A percentile compares a stretch with the other conserved stretches of the same genome.
These are phyloP conservation scores for Acromyrmex heyeri DNA, from an alignment of 1,140 invertebrate species.

Conservation along the genomic window DNA sequence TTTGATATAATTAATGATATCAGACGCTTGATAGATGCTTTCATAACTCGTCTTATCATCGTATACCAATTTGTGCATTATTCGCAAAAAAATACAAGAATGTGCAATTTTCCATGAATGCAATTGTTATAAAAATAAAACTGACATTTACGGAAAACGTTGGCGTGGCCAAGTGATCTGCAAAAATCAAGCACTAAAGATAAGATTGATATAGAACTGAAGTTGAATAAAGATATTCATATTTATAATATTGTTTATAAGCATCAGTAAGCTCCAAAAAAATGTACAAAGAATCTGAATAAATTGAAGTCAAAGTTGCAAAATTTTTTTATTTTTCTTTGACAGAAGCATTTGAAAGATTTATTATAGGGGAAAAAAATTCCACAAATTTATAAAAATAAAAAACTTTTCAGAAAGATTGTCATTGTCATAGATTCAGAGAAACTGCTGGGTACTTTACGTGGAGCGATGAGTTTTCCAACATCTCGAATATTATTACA, in stretches of 20 bases:
- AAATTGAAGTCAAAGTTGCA: conserved; percentile 39
- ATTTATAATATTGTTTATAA: conserved; percentile 6
- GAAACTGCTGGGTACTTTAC: no score
- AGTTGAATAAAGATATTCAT: conserved; percentile 27
- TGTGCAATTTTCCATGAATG: conserved; percentile 24
- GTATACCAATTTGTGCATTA: no score
- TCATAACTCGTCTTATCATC: no score
- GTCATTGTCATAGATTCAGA: no score
- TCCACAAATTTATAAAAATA: neutral
- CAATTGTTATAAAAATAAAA: conserved; percentile 12
- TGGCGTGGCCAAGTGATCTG: conserved; percentile 38
- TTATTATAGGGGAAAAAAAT: conserved; percentile 22
- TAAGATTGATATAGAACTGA: conserved; percentile 27
- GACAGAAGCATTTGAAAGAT: conserved; percentile 38
- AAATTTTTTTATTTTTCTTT: conserved; percentile 49
- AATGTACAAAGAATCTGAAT: neutral
- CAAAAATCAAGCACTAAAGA: conserved; percentile 5
- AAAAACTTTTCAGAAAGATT: no score
- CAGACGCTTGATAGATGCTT: no score
- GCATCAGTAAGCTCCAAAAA: no score
- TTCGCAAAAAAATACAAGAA: conserved; percentile 26
- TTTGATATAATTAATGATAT: no score
- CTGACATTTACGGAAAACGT: conserved; percentile 26
- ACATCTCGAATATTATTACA: no score
- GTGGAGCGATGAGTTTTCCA: no score